phyloP scores from a whole-genome alignment of 2,113 vertebrate genomes.

The Delphinapterus leucas region DNA sequence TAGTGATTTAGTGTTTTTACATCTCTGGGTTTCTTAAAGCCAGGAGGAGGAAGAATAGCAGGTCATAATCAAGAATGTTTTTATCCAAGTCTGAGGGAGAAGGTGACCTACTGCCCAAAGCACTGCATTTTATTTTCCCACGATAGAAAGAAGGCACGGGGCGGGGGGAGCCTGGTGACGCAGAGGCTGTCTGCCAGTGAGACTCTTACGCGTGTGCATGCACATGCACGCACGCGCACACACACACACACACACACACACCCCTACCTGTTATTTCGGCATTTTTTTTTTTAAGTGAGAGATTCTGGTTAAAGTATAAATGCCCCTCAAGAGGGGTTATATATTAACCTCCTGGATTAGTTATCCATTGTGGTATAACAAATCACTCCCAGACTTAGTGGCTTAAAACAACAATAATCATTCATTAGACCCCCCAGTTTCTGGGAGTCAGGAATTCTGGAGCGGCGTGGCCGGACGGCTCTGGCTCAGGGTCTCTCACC shows the following conservation, averaged over 20 bases:
- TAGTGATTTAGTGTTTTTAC: background rate
- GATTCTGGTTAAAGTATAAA: slow-evolving; percentile 39
- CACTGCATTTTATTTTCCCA: background rate
- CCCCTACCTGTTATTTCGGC: background rate
- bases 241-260: background rate
- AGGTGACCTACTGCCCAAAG: background rate
- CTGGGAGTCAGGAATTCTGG: background rate
- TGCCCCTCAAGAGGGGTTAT: background rate
- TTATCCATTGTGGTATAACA: background rate
- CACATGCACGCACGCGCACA: background rate
- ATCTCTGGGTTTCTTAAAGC: background rate
- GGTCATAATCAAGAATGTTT: background rate
- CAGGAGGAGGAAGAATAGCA: background rate
- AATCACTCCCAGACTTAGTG: background rate
- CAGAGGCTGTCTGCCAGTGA: background rate
- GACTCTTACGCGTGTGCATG: background rate
- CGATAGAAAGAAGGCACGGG: background rate
- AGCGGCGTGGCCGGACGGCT: background rate
- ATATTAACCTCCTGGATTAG: background rate
- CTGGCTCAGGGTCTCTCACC: background rate
- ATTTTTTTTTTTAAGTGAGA: background rate
- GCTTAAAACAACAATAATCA: slow-evolving; percentile 5
- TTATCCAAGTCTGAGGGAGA: background rate
- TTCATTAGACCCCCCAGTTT: background rate
- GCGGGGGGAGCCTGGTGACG: too few relatives aligned